phyloP scores from a whole-genome alignment of 2,113 vertebrate species.

The Pelobates fuscus region DNA sequence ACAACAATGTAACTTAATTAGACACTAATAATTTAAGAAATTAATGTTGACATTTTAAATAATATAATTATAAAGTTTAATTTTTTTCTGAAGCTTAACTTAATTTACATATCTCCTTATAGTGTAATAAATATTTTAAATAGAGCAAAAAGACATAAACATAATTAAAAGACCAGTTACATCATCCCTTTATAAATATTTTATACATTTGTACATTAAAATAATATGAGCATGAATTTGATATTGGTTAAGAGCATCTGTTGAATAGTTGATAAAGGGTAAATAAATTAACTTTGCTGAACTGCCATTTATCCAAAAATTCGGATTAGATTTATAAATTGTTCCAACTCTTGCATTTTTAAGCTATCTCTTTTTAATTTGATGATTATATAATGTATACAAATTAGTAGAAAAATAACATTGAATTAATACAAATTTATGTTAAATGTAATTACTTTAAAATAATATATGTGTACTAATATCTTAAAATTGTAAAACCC shows the following conservation, averaged over 20 bases:
- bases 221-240: constrained; percentile 58
- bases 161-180: constrained; percentile 64
- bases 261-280: constrained; percentile 34
- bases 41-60: constrained; percentile 56
- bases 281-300: constrained; percentile 27
- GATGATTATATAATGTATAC: no score
- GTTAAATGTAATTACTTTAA: no score
- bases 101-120: constrained; percentile 60
- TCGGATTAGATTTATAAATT: background rate
- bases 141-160: constrained; percentile 61
- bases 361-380: background rate
- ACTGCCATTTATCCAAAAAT: constrained; percentile 4
- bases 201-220: constrained; percentile 66
- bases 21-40: constrained; percentile 58
- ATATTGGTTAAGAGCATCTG: constrained; percentile 56
- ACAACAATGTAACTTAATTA: constrained; percentile 60
- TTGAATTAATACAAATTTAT: no score
- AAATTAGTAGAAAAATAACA: no score
- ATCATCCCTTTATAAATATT: constrained; percentile 64
- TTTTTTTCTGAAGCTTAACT: constrained; percentile 50
- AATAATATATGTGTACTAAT: no score
- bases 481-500: no score
- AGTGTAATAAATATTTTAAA: constrained; percentile 66
- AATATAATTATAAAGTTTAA: constrained; percentile 51
- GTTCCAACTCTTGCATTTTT: background rate